Base-by-base conservation (phyloP, 1,140 invertebrate genomes). In the Drosophila mauritiana region DNA sequence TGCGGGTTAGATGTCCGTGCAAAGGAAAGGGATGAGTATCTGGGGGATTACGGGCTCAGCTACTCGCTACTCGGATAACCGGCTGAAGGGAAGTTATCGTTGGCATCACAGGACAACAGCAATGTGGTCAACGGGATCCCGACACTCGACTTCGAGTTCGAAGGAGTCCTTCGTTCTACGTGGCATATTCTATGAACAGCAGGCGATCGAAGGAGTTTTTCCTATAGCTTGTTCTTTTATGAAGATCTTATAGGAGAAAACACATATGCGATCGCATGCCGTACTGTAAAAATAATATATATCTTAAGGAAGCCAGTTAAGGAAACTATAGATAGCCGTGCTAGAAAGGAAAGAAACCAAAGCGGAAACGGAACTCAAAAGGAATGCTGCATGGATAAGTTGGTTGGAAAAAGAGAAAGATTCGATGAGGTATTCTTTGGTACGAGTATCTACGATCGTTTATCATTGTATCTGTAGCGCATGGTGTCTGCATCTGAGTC, bases 291-390 rank as follows among this genome's bases (percentile, higher is more conserved):
- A 53, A 54, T 57, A 4, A 62, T 54, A 40, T 54, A 40, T n/a
- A 4, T 61, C 31, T 42, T 34, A 56, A 52, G 36, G 46, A 56
- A 80, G 57, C 56, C 25, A 54, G 73, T 40, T 49, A 36, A 64
- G 45, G 49, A 80, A 70, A 75, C 57, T 48, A 63, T 61, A 61
- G 43, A 64, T 69, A 70, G 73, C 55, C 73, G 74, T 77, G 74
- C 74, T 55, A 62, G 36, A 73, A 59, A 64, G 56, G 72, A 75
- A 70, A 48, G 57, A 46, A 74, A 76, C 73, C 31, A 51, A 65
- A 69, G 51, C 58, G 57, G 59, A 45, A 81, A 80, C 22, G 37
- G 42, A 80, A 77, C 56, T 73, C 7, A 58, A 74, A 39, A 78
- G 45, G 58, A 57, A 76, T 74, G 70, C 69, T 48, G 43, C 58